phyloP scores from a whole-genome alignment of 1,140 invertebrate genomes.

The Hylyphantes graminicola region DNA sequence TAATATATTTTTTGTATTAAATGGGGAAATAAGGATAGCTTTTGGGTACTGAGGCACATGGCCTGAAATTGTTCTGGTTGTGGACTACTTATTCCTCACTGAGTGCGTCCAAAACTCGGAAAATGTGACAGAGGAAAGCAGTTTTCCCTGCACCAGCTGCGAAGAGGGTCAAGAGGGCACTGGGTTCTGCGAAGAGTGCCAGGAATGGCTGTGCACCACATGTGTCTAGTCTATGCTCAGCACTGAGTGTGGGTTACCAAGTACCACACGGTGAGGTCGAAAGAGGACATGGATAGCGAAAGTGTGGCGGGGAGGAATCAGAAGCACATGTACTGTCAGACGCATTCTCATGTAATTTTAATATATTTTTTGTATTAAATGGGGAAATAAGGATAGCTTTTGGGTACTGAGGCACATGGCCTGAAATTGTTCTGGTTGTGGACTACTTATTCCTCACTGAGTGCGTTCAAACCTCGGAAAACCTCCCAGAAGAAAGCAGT shows the following conservation, averaged over 20 bases:
- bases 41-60: too few species aligned
- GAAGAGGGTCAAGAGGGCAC: constrained; percentile 83
- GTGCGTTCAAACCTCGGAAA: constrained; percentile 66
- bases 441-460: constrained; percentile 82
- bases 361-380: too few species aligned
- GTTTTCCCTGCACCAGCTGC: constrained; percentile 81
- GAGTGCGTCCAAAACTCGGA: constrained; percentile 70
- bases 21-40: too few species aligned
- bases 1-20: too few species aligned
- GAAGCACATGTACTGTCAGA: constrained; percentile 76
- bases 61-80: too few species aligned
- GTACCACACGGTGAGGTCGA: constrained; percentile 88
- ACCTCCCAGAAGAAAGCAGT: constrained; percentile 70
- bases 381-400: too few species aligned
- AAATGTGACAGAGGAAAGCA: constrained; percentile 70
- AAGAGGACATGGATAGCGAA: constrained; percentile 79
- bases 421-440: constrained; percentile 71
- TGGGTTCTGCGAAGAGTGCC: constrained; percentile 88
- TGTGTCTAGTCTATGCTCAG: constrained; percentile 87
- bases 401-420: too few species aligned
- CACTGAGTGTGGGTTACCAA: constrained; percentile 88
- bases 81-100: constrained; percentile 79
- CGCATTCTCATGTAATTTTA: constrained; percentile 76
- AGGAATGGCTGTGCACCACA: constrained; percentile 89
- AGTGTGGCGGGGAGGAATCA: constrained; percentile 69